Percentiles rank a stretch among this genome's conserved stretches.
These are phyloP conservation scores for Siderastrea siderea DNA, from an alignment of 92 coral and sea anemone genomes.

Conservation along the genomic window DNA sequence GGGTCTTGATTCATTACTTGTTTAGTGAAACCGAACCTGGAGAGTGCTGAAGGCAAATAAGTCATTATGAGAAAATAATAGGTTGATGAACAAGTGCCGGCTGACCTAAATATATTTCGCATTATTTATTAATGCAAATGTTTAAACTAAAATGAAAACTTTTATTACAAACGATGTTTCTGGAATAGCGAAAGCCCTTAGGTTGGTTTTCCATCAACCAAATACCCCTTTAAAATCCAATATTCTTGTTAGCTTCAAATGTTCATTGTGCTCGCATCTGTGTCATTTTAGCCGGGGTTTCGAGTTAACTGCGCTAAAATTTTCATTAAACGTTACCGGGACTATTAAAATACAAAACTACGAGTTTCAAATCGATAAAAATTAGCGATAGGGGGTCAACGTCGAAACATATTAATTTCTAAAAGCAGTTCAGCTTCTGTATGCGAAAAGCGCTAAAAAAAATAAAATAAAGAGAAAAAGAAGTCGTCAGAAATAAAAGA, in stretches of 20 bases:
- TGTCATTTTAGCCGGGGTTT: constrained; percentile 2
- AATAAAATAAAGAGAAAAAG: not conserved
- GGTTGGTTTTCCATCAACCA: constrained; percentile 4
- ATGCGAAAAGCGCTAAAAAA: not conserved
- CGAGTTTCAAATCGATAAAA: constrained; percentile 68
- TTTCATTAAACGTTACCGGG: constrained; percentile 31
- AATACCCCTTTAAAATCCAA: not conserved
- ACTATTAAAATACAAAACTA: constrained; percentile 60
- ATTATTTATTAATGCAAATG: constrained; percentile 81
- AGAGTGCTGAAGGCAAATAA: constrained; percentile 59
- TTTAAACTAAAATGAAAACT: constrained; percentile 77
- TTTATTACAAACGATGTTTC: constrained; percentile 54
- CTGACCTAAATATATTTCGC: constrained; percentile 62
- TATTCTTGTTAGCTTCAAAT: not conserved
- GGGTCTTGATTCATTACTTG: constrained; percentile 67
- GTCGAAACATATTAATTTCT: constrained; percentile 44
- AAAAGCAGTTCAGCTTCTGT: constrained; percentile 15
- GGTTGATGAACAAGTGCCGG: constrained; percentile 58
- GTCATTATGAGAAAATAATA: constrained; percentile 47
- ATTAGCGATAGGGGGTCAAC: constrained; percentile 32
- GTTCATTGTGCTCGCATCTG: not conserved
- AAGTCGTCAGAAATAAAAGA: not conserved
- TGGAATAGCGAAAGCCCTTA: constrained; percentile 35
- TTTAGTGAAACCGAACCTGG: constrained; percentile 27
- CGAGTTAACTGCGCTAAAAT: not conserved